A percentile compares a stretch with the other conserved stretches of the same genome.
Conservation (phyloP, 2,113 vertebrate species). For the Platycercus adscitus region DNA sequence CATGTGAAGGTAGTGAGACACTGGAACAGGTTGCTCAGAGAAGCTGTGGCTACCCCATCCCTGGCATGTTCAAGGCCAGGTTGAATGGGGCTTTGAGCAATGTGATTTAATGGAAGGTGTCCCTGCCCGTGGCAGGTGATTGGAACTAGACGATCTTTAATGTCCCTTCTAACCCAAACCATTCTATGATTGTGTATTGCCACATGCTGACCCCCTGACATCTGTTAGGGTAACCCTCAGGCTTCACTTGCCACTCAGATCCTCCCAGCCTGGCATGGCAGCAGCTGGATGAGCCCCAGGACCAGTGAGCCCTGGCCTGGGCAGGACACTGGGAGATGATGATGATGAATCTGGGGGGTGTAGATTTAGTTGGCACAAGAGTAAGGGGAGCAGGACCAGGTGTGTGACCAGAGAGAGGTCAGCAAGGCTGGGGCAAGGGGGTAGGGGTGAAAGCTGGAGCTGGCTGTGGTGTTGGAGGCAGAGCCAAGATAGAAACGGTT, state of each 20-base stretch:
- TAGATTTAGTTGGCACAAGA: background rate
- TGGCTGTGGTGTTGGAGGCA: background rate
- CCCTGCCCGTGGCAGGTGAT: background rate
- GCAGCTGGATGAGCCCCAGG: background rate
- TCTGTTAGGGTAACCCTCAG: background rate
- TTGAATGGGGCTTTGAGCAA: background rate
- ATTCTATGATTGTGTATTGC: background rate
- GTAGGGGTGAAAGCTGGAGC: background rate
- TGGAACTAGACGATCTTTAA: background rate
- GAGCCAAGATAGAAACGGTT: background rate
- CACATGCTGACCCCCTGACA: background rate
- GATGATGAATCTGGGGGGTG: background rate
- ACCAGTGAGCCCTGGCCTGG: background rate
- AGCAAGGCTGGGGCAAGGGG: background rate
- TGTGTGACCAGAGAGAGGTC: background rate
- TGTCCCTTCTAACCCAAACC: background rate
- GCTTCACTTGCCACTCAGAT: background rate
- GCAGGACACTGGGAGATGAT: background rate
- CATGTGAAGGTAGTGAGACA: background rate
- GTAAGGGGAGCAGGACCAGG: background rate
- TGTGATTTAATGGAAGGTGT: background rate
- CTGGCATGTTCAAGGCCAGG: background rate
- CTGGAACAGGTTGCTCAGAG: background rate
- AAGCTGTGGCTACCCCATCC: background rate
- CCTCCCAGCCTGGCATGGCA: background rate